Percentiles rank a stretch among this genome's conserved stretches.
Conservation (phyloP, 2,888 invertebrate species). For the Hypena proboscidalis region DNA sequence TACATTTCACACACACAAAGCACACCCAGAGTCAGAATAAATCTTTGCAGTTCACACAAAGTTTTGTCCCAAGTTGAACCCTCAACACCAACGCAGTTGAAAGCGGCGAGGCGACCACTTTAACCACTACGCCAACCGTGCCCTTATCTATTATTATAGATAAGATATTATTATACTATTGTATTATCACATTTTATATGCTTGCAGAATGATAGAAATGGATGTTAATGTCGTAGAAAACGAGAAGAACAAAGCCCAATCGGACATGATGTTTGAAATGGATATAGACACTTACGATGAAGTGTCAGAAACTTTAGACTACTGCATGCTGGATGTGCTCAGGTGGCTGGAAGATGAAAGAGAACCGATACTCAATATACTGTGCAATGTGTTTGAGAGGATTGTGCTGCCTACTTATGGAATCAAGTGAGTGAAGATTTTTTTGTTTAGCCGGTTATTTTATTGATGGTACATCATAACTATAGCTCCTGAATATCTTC, state of each 20-base stretch:
- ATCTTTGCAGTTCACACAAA: too few species aligned
- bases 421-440: conserved; percentile 72
- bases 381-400: conserved; percentile 90
- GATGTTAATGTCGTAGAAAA: conserved; percentile 88
- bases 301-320: conserved; percentile 86
- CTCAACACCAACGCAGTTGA: too few species aligned
- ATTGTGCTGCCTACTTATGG: conserved; percentile 93
- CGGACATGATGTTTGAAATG: conserved; percentile 83
- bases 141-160: conserved; percentile 1
- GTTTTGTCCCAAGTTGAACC: too few species aligned
- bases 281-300: conserved; percentile 82
- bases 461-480: too few species aligned
- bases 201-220: conserved; percentile 89
- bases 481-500: too few species aligned
- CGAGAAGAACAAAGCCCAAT: conserved; percentile 68
- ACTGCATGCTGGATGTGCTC: conserved; percentile 90
- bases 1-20: too few species aligned
- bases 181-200: too few species aligned
- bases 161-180: conserved; percentile 2
- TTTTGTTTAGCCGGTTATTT: not conserved
- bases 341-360: conserved; percentile 88
- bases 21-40: too few species aligned
- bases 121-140: too few species aligned
- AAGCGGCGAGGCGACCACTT: too few species aligned
- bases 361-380: conserved; percentile 85